Evolutionary conservation across 2,113 vertebrate species (phyloP).

Genomic region (Lampris megalopsis): DNA sequence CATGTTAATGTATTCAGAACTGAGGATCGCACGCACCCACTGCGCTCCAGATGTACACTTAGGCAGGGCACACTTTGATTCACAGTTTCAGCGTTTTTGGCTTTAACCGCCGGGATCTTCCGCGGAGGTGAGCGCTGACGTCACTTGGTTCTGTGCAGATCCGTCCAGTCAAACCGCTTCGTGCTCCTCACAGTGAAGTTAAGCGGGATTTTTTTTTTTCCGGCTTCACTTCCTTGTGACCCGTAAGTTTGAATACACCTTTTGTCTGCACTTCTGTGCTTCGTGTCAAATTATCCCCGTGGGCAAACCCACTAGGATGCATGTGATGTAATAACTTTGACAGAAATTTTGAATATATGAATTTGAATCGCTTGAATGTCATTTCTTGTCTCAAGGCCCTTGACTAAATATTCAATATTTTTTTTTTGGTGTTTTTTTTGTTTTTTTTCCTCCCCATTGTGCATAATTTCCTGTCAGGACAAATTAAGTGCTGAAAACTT

Average conservation of each 20-base stretch:
- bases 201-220: too few relatives aligned
- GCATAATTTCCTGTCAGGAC: conserved; percentile 36
- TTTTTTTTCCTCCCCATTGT: not conserved
- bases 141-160: not conserved
- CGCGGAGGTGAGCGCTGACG: not conserved
- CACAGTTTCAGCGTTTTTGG: not conserved
- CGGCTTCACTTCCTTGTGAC: not conserved
- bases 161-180: not conserved
- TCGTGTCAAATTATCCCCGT: conserved; percentile 40
- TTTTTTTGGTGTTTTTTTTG: conserved; percentile 86
- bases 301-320: conserved; percentile 89
- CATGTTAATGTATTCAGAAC: conserved; percentile 58
- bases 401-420: conserved; percentile 93
- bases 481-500: conserved; percentile 80
- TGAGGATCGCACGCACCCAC: conserved; percentile 42
- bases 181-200: not conserved
- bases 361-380: conserved; percentile 86
- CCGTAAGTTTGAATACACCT: not conserved
- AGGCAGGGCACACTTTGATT: conserved; percentile 8
- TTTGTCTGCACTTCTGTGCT: conserved; percentile 6
- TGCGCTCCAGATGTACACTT: conserved; percentile 35
- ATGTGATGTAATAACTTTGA: conserved; percentile 93
- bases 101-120: conserved; percentile 1
- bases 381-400: conserved; percentile 87
- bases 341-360: conserved; percentile 93